phyloP scores from a whole-genome alignment of 2,113 vertebrate species.

The Microcebus jonahi region DNA sequence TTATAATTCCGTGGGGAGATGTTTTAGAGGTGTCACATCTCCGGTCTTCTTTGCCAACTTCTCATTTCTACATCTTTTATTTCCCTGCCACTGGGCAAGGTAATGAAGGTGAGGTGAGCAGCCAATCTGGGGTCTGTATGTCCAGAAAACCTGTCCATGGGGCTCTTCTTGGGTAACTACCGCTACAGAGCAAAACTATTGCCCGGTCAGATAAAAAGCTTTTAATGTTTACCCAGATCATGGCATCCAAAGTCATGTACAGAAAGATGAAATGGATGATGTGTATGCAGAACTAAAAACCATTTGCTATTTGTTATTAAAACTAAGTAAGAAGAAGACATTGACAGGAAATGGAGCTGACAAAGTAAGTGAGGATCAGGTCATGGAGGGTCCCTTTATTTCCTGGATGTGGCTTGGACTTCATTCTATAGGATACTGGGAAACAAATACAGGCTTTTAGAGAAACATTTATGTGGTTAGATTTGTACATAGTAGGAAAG shows the following conservation, averaged over 20 bases:
- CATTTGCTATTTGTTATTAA: neutral
- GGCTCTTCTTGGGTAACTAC: neutral
- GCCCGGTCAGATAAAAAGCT: neutral
- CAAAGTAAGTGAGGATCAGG: neutral
- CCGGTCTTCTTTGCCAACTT: neutral
- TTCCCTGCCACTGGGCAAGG: neutral
- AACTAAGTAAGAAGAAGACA: neutral
- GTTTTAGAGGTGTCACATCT: neutral
- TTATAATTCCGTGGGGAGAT: neutral
- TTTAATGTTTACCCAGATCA: neutral
- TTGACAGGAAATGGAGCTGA: neutral
- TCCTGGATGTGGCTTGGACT: neutral
- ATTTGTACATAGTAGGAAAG: neutral
- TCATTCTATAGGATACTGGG: neutral
- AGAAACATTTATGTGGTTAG: neutral
- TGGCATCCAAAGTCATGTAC: neutral
- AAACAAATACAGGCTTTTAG: neutral
- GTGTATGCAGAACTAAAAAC: neutral
- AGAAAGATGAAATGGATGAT: neutral
- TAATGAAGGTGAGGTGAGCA: neutral
- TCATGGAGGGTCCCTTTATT: neutral
- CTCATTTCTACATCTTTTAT: neutral
- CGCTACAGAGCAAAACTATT: neutral
- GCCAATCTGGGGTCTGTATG: neutral
- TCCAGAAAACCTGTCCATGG: neutral